A percentile compares a stretch with the other conserved stretches of the same genome.
These are phyloP conservation scores for Argyra leucocephala DNA, from an alignment of 2,888 invertebrate species.

Conservation along the genomic window DNA sequence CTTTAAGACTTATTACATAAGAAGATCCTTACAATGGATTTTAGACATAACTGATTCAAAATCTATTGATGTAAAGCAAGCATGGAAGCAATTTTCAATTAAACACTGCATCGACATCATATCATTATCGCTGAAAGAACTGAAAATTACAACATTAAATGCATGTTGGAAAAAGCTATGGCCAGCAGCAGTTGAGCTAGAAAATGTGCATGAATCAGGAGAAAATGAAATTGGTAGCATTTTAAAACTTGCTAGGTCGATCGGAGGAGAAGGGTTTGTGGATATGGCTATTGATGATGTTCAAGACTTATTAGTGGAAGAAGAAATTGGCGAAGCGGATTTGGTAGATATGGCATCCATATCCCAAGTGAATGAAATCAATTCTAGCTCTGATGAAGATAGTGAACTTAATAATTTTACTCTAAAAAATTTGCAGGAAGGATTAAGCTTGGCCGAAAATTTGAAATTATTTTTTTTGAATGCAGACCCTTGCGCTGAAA, in stretches of 20 bases:
- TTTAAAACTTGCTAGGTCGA: constrained; percentile 4
- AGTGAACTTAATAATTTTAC: too few species aligned
- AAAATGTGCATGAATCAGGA: constrained; percentile 11
- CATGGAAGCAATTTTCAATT: constrained; percentile 13
- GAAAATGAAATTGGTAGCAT: background rate
- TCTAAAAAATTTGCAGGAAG: too few species aligned
- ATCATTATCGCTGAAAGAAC: constrained; percentile 9
- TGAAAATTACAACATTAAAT: constrained; percentile 11
- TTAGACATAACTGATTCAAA: constrained; percentile 12
- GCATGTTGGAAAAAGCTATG: constrained; percentile 13
- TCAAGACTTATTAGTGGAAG: constrained; percentile 6
- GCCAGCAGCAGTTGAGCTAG: constrained; percentile 10
- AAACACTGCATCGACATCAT: constrained; percentile 10
- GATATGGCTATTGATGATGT: background rate
- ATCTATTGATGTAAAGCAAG: background rate
- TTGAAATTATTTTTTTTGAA: too few species aligned
- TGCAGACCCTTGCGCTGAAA: too few species aligned
- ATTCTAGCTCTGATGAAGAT: too few species aligned
- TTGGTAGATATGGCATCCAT: too few species aligned
- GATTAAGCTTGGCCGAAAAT: too few species aligned
- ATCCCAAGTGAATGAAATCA: too few species aligned
- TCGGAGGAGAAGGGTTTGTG: constrained; percentile 8
- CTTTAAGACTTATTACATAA: constrained; percentile 17
- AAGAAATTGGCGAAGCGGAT: too few species aligned
- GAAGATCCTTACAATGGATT: constrained; percentile 21